phyloP scores from a whole-genome alignment of 2,113 vertebrate species.

The Aplodontia rufa region DNA sequence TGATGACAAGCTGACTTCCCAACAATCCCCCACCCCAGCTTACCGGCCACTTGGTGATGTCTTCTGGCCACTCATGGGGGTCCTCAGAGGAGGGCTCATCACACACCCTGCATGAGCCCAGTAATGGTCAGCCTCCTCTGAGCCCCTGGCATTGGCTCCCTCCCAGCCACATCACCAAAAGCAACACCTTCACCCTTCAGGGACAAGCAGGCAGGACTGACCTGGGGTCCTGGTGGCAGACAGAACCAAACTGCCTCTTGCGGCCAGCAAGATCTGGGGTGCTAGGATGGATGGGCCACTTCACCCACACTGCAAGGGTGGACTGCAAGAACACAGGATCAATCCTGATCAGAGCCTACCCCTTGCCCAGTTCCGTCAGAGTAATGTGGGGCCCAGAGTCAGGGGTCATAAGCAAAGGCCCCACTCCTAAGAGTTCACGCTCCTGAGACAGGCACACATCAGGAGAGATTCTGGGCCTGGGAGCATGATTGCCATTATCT shows the following conservation, averaged over 20 bases:
- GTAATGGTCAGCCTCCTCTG: neutral
- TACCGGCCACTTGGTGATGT: slow-evolving; percentile 99
- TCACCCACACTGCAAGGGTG: slow-evolving; percentile 97
- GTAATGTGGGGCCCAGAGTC: neutral
- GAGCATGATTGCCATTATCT: neutral
- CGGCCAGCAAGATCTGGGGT: slow-evolving; percentile 88
- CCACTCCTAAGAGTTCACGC: neutral
- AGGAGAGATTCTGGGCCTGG: neutral
- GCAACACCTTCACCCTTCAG: neutral
- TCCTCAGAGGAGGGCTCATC: slow-evolving; percentile 95
- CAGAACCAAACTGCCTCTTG: slow-evolving; percentile 92
- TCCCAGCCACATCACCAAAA: neutral
- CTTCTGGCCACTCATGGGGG: slow-evolving; percentile 97
- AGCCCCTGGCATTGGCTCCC: neutral
- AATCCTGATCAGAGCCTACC: neutral
- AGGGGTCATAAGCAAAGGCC: neutral
- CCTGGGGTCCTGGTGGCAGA: slow-evolving; percentile 99
- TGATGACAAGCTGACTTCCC: neutral
- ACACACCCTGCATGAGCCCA: slow-evolving; percentile 89
- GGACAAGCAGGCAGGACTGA: slow-evolving; percentile 67
- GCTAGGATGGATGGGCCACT: slow-evolving; percentile 94
- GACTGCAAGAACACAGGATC: slow-evolving; percentile 84
- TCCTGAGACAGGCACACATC: neutral
- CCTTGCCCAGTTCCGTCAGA: neutral
- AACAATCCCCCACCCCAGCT: slow-evolving; percentile 64